Base-by-base conservation (phyloP, 2,113 vertebrate species). In the Mixornis gularis region DNA sequence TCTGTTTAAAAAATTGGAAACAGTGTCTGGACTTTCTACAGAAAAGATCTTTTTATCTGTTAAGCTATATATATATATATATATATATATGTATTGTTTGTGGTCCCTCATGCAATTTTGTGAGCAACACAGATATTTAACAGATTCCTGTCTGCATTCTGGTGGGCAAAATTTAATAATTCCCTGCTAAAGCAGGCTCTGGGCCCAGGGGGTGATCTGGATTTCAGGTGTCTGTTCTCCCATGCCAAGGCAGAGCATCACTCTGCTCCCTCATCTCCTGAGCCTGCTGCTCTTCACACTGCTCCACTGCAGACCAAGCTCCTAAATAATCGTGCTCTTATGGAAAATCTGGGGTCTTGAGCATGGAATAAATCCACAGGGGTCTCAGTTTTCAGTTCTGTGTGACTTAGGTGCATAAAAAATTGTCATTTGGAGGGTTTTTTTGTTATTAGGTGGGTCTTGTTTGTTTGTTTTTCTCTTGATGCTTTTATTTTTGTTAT, bases 191-290 rank as follows among this genome's bases (percentile, higher is more conserved):
- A 78, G 21, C 11, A 83, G 64, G 8, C 5, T 30, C 48, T 40
- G 49, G 41, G 48, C 11, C 14, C 0, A 2, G 46, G 41, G 36
- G 7, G 12, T 73, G 79, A 2, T 73, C 29, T 38, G 60, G 64
- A 9, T 70, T 73, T 76, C 46, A 24, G 46, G 66, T 48, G 29
- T 17, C 48, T 62, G n/a, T 1, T 34, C 17, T 13, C 10, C 46
- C 1, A 0, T 24, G 15, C 36, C 1, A 4, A 13, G 32, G 64
- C 18, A 74, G 43, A 56, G 44, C 0, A 0, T 15, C 44, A 69
- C 10, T 0, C 14, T 62, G 41, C 20, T 60, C 53, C 48, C 13
- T 69, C 38, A 1, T 15, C 13, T 52, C 14, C 11, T 5, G 30
- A n/a, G 41, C 38, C 48, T 16, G 41, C 36, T 80, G 68, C 49